A percentile compares a stretch with the other conserved stretches of the same genome.
Conservation (phyloP, 2,113 vertebrate genomes). For the Stegostoma tigrinum region DNA sequence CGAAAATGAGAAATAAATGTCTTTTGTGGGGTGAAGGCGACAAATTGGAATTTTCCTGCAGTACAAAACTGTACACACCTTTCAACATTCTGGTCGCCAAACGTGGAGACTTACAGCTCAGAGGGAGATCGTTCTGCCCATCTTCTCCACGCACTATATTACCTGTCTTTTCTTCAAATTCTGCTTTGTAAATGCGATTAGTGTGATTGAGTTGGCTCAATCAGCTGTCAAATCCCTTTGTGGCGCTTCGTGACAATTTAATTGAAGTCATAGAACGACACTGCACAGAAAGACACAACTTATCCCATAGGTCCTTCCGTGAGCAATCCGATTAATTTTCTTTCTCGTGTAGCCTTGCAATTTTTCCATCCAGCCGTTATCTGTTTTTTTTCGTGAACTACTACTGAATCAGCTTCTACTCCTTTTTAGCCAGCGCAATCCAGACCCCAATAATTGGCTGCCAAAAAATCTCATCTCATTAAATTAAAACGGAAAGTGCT, state of each 20-base stretch:
- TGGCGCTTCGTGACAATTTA: neutral
- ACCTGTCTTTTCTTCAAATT: neutral
- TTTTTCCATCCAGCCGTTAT: neutral
- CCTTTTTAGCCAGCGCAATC: too few species aligned
- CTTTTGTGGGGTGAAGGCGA: neutral
- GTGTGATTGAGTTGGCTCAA: neutral
- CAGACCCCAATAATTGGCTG: too few species aligned
- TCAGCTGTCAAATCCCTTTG: neutral
- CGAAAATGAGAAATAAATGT: neutral
- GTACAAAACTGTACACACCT: neutral
- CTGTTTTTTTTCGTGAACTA: too few species aligned
- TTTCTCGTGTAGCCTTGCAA: neutral
- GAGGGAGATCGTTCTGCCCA: neutral
- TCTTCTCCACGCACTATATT: neutral
- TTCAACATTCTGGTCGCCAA: neutral
- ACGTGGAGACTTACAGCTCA: neutral
- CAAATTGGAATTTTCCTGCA: neutral
- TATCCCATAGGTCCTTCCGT: neutral
- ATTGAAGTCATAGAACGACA: neutral
- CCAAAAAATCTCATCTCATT: too few species aligned
- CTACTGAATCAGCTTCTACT: too few species aligned
- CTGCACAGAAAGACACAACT: neutral
- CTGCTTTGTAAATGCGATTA: neutral
- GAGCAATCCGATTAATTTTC: neutral
- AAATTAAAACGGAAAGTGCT: too few species aligned